Conservation (phyloP, 2,113 vertebrate species). For the Sardina pilchardus region DNA sequence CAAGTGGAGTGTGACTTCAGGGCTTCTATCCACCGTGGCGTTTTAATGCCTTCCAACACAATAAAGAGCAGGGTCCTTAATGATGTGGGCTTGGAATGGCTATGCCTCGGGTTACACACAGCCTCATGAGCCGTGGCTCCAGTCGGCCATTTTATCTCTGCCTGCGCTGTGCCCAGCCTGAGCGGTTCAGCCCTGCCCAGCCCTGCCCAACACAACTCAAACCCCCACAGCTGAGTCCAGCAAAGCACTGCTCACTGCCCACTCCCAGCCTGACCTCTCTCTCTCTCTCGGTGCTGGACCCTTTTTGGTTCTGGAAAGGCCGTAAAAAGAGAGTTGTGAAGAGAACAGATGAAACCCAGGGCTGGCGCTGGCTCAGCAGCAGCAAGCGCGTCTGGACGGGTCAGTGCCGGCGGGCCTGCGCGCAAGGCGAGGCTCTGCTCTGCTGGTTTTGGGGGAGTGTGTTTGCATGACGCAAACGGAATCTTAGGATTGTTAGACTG, state of each 20-base stretch:
- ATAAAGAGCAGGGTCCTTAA: slow-evolving; percentile 70
- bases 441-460: neutral
- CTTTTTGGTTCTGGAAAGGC: neutral
- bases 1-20: slow-evolving; percentile 66
- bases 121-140: slow-evolving; percentile 57
- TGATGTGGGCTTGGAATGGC: slow-evolving; percentile 70
- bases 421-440: neutral
- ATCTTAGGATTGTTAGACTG: neutral
- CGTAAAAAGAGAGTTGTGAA: neutral
- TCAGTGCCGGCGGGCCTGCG: neutral
- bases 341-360: neutral
- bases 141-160: slow-evolving; percentile 62
- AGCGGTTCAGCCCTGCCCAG: neutral
- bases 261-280: too few relatives aligned
- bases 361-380: slow-evolving; percentile 13
- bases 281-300: neutral
- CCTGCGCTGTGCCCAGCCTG: slow-evolving; percentile 5
- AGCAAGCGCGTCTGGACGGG: neutral
- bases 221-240: neutral
- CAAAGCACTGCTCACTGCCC: neutral
- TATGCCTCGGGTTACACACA: slow-evolving; percentile 49
- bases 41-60: slow-evolving; percentile 70
- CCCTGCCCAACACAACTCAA: neutral
- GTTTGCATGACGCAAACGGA: slow-evolving; percentile 5
- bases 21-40: slow-evolving; percentile 62